Base-by-base conservation (phyloP, 2,888 invertebrate species). In the Ennomos erosarius region DNA sequence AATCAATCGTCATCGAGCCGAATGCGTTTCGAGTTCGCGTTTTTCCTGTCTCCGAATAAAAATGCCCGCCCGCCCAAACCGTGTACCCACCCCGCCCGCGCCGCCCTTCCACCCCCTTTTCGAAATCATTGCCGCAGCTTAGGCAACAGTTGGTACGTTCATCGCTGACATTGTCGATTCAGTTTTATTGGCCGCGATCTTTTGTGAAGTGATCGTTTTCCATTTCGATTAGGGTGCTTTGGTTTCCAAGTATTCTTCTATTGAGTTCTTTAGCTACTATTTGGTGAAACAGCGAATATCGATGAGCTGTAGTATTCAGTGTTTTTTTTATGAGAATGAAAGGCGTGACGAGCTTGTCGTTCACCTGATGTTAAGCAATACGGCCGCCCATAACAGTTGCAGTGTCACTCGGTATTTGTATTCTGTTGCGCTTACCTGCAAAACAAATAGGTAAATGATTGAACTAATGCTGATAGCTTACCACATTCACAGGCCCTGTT, bases 31-130 rank as follows among this genome's bases (percentile, higher is more conserved):
- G 70, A 73, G 71, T 74, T 67, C 51, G 71, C 75, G 82, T 85
- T 86, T 88, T 87, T 86, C 82, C 82, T 71, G 73, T 73, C 76
- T 72, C 76, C 72, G 79, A 74, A 83, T 84, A 87, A 89, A 90
- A 88, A 87, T 82, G 75, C 76, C 82, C 85, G 83, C 85, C 90
- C 91, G 91, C 91, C 91, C 90, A 87, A 89, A 90, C 88, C 90
- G 74, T 91, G 91, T 92, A 70, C 65, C 65, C 67, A 57, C 71
- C 69, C 66, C 69, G 64, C 73, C 71, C 74, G 66, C 67, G 43
- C 69, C 52, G 63, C 67, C 54, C 62, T 10, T 69, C 69, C 62
- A 59, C 70, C 73, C 72, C 68, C 68, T 76, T 26, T 46, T 43
- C n/a, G 55, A 43, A 55, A 52, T 60, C 55, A 60, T 60, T 36